Evolutionary conservation across 2,113 vertebrate species (phyloP).

Genomic region (Brachypodius melanocephalos): DNA sequence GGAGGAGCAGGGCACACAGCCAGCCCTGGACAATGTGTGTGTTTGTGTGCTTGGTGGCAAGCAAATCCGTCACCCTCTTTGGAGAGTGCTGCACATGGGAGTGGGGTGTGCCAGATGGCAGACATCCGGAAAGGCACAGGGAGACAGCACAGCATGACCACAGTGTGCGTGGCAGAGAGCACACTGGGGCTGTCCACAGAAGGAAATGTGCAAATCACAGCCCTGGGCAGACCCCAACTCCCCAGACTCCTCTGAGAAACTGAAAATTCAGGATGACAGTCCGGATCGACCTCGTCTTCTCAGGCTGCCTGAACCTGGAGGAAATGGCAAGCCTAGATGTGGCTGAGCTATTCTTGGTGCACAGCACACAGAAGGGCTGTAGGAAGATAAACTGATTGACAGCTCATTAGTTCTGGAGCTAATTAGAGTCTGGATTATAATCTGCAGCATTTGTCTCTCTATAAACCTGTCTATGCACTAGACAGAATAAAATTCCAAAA

Average conservation of each 20-base stretch:
- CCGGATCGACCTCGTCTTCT: accelerated
- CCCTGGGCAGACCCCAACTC: neutral
- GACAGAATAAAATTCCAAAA: neutral
- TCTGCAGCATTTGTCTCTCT: neutral
- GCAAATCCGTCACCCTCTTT: neutral
- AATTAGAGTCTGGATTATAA: neutral
- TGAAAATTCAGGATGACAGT: neutral
- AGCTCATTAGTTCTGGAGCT: neutral
- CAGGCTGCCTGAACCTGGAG: neutral
- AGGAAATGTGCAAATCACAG: neutral
- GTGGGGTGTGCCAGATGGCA: neutral
- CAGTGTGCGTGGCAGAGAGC: neutral
- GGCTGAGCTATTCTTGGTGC: neutral
- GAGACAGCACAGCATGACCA: neutral
- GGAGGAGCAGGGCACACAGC: neutral
- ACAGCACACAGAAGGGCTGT: neutral
- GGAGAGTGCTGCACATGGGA: neutral
- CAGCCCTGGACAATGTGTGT: neutral
- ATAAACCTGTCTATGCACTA: neutral
- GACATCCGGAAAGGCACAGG: neutral
- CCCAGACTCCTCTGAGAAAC: neutral
- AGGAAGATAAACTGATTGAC: neutral
- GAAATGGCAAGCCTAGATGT: neutral
- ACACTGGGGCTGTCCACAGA: neutral
- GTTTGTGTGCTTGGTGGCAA: constrained; percentile 14